phyloP scores from a whole-genome alignment of 2,888 invertebrate species.

The Rhopalosiphum nymphaeae region DNA sequence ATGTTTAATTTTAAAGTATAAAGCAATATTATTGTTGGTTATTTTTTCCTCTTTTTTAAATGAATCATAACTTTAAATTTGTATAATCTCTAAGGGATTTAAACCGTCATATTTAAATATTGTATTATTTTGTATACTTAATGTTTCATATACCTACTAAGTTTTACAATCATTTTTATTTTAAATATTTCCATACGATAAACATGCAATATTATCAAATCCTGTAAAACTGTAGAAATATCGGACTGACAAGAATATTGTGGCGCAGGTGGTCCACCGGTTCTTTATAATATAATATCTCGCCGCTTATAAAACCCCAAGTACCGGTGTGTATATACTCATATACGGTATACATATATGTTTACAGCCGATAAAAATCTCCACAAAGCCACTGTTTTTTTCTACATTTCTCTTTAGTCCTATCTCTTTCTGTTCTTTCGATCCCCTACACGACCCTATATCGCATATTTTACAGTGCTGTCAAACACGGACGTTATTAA shows the following conservation, averaged over 20 bases:
- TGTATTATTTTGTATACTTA: not conserved
- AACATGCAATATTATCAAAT: not conserved
- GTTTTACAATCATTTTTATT: not conserved
- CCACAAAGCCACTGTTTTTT: constrained; percentile 61
- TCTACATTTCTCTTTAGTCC: not conserved
- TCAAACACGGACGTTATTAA: constrained; percentile 64
- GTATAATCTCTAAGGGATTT: not conserved
- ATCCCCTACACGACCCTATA: constrained; percentile 43
- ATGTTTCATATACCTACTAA: no score
- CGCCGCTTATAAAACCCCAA: constrained; percentile 59
- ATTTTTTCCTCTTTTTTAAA: not conserved
- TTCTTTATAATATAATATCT: constrained; percentile 34
- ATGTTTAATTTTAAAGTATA: not conserved
- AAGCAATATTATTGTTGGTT: not conserved
- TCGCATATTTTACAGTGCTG: constrained; percentile 59
- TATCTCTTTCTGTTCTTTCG: constrained; percentile 31
- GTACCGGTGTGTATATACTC: constrained; percentile 37
- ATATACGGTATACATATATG: not conserved
- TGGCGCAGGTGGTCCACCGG: constrained; percentile 62
- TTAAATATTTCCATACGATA: not conserved
- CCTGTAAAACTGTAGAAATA: not conserved
- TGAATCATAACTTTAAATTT: not conserved
- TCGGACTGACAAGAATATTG: not conserved
- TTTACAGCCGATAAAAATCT: constrained; percentile 60
- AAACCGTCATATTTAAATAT: not conserved